Conservation (phyloP, 2,113 vertebrate species). For the Dipodomys spectabilis region DNA sequence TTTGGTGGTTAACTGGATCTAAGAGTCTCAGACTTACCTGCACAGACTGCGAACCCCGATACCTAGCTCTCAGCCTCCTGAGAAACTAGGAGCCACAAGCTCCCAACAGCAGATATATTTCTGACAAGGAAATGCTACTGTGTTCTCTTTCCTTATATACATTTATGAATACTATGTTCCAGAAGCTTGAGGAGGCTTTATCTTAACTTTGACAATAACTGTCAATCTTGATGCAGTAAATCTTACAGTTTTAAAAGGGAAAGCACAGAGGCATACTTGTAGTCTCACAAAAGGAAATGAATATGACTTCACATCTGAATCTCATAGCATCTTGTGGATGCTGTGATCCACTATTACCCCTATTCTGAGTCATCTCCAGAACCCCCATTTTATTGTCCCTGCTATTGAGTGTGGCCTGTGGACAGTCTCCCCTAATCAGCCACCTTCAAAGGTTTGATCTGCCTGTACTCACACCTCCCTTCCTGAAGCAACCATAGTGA, state of each 20-base stretch:
- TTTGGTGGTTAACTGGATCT: too few species aligned
- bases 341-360: background rate
- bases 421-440: background rate
- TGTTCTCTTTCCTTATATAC: constrained; percentile 21
- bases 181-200: background rate
- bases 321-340: background rate
- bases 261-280: background rate
- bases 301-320: constrained; percentile 30
- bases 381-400: background rate
- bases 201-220: background rate
- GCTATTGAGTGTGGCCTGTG: background rate
- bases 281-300: background rate
- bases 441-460: background rate
- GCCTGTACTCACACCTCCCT: background rate
- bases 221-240: constrained; percentile 22
- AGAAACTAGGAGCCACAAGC: too few species aligned
- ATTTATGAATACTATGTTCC: background rate
- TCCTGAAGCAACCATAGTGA: background rate
- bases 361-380: background rate
- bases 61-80: too few species aligned
- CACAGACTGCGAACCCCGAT: too few species aligned
- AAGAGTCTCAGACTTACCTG: too few species aligned
- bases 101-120: background rate
- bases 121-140: background rate
- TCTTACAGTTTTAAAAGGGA: constrained; percentile 51